Base-by-base conservation (phyloP, 2,888 invertebrate species). In the Apodemia mormo region DNA sequence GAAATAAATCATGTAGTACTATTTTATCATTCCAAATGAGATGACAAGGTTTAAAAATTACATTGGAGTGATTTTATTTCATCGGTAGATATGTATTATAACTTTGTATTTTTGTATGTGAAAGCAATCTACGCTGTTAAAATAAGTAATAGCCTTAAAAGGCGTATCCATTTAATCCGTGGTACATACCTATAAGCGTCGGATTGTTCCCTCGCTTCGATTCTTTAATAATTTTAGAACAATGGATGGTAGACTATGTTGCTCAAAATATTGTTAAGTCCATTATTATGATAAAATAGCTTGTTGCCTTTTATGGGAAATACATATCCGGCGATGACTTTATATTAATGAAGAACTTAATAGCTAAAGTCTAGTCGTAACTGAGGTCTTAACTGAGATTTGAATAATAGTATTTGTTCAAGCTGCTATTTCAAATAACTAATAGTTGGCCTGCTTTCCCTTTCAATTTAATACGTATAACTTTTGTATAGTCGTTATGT, bases 261-360 rank as follows among this genome's bases (percentile, higher is more conserved):
- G 66, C 66, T 68, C 68, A 56, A 66, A 72, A 71, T 72, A 71
- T 71, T 71, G 72, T 74, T 67, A 82, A 79, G 78, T 84, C 82
- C 81, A 85, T 85, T 86, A 85, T 80, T 81, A 77, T 82, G 83
- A 85, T 83, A 81, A 80, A 84, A 77, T 74, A 76, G 77, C 61
- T 30, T 75, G 73, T 75, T 76, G 71, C 83, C 81, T 72, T 80
- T 76, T 80, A 80, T 66, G 79, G 80, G 74, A 71, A 76, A 76
- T 77, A 73, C 78, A 79, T 79, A 76, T 80, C 73, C 75, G 74
- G 74, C 75, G 73, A 77, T 75, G 78, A 80, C 81, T 82, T 79
- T 80, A 77, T 80, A 81, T 82, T 80, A 81, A 77, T 76, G 74
- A 73, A 73, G 68, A 77, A 72, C 74, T 64, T 64, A 64, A 64